Base-by-base conservation (phyloP, 2,888 invertebrate species). In the Tridacna crocea region DNA sequence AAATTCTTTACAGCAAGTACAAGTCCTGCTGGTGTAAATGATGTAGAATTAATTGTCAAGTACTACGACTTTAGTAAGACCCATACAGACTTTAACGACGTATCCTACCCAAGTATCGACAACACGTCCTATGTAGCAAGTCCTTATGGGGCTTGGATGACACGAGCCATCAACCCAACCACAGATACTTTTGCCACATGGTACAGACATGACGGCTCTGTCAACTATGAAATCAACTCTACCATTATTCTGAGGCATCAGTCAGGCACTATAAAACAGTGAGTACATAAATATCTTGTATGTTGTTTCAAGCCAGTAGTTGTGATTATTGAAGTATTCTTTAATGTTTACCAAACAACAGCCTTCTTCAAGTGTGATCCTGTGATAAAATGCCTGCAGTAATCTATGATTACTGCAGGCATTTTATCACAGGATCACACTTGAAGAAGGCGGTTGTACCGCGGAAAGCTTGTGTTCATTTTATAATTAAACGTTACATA, bases 101-200 rank as follows among this genome's bases (percentile, higher is more conserved):
- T 79, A n/a, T 26, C 73, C 0, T 84, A 82, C 65, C 79, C 83
- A 3, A 46, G 80, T 0, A 76, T 84, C 19, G 68, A 77, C 22
- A 72, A 77, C 15, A 90, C 90, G 0, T 75, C 80, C 10, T 90
- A 88, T 60, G 88, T 91, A 6, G 86, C 90, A 11, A 89, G 89
- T 61, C 90, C 89, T 0, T 90, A 87, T 48, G 90, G 90, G 0
- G 88, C 87, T 0, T 90, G 90, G 90, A 83, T 90, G 48, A 73
- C 85, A 51, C 75, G 83, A 46, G 89, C 91, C 4, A 72, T 63
- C 72, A 88, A 80, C 17, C 92, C 92, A 0, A 75, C 83, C 11
- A 46, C 88, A 0, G 91, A 91, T 75, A 87, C 90, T 17, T 92
- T 92, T 79, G 90, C 91, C 24, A 83, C 89, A 22, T 92, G 92